Evolutionary conservation across 1,140 invertebrate species (phyloP).

Genomic region (Uloborus diversus): DNA sequence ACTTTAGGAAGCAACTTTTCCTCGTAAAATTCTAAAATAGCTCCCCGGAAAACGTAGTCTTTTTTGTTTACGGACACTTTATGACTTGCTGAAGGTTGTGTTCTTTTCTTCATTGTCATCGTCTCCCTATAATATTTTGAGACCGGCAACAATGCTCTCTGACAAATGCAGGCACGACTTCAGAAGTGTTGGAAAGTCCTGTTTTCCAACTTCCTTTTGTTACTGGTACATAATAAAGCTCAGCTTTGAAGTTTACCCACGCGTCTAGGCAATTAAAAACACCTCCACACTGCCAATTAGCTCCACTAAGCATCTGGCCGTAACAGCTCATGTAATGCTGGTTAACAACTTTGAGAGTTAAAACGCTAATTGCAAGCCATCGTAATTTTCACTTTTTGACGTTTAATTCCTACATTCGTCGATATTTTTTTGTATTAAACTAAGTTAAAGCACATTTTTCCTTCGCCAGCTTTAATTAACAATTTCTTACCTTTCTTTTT

Average conservation of each 20-base stretch:
- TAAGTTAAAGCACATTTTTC: no score
- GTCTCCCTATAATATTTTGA: constrained; percentile 1
- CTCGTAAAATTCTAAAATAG: constrained; percentile 16
- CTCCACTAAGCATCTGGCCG: no score
- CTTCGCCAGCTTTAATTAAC: no score
- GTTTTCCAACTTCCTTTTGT: constrained; percentile 31
- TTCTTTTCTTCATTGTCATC: background rate
- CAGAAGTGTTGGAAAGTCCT: constrained; percentile 1
- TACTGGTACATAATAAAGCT: constrained; percentile 10
- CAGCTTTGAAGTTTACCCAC: constrained; percentile 19
- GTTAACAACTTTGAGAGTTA: no score
- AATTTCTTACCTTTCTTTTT: no score
- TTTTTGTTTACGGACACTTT: constrained; percentile 25
- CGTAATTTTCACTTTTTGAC: no score
- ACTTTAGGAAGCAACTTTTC: no score
- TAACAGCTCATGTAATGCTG: no score
- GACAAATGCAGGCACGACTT: constrained; percentile 19
- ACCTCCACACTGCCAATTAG: constrained; percentile 27
- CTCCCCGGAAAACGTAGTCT: constrained; percentile 17
- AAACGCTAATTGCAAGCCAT: no score
- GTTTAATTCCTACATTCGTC: no score
- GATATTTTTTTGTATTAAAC: no score
- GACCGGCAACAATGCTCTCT: constrained; percentile 19
- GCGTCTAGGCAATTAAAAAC: constrained; percentile 27
- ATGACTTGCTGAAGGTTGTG: constrained; percentile 17